phyloP scores from a whole-genome alignment of 2,888 invertebrate genomes.

The Mythimna loreyi region DNA sequence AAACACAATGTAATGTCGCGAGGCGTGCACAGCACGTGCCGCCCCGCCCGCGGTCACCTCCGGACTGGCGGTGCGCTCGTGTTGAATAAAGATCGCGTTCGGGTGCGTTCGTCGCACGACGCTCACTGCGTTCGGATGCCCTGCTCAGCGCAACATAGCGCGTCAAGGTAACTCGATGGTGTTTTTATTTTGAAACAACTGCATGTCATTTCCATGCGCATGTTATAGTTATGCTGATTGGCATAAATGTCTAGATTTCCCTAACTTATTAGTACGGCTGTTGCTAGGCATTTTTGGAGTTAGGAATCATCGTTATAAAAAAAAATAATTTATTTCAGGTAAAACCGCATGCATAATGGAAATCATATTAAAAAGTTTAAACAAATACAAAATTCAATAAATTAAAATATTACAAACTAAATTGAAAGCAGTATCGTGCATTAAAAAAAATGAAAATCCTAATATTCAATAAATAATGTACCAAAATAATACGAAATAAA shows the following conservation, averaged over 20 bases:
- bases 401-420: too few relatives aligned
- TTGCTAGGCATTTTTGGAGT: not conserved
- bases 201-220: conserved; percentile 66
- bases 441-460: too few relatives aligned
- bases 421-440: too few relatives aligned
- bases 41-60: conserved; percentile 89
- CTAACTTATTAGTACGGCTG: conserved; percentile 8
- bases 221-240: conserved; percentile 44
- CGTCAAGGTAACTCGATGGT: conserved; percentile 73
- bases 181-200: conserved; percentile 81
- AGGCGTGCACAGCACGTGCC: conserved; percentile 89
- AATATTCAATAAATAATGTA: too few relatives aligned
- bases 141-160: conserved; percentile 62
- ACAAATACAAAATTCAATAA: too few relatives aligned
- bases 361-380: too few relatives aligned
- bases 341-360: too few relatives aligned
- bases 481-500: too few relatives aligned
- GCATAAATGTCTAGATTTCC: conserved; percentile 39
- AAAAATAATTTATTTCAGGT: too few relatives aligned
- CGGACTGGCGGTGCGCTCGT: conserved; percentile 79
- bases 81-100: conserved; percentile 83
- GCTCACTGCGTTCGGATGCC: conserved; percentile 78
- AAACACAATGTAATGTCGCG: conserved; percentile 87
- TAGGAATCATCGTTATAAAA: not conserved
- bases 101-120: conserved; percentile 81